A percentile compares a stretch with the other conserved stretches of the same genome.
phyloP scores from a whole-genome alignment of 1,140 invertebrate genomes.

The Tetragnatha versicolor region DNA sequence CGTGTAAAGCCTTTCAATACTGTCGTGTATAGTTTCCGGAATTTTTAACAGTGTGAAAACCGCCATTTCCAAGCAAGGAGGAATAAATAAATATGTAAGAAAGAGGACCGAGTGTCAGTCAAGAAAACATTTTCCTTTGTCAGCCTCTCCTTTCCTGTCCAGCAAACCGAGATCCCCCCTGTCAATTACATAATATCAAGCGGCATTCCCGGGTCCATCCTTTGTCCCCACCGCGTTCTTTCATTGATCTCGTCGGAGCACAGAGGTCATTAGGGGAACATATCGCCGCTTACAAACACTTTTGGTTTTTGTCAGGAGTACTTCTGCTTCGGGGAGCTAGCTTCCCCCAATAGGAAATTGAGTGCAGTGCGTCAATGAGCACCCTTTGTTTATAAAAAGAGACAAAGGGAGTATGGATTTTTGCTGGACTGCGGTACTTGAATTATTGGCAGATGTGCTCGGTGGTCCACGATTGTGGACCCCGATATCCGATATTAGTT shows the following conservation, averaged over 20 bases:
- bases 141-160: slow-evolving; percentile 26
- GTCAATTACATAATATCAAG: slow-evolving; percentile 50
- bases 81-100: slow-evolving; percentile 38
- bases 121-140: slow-evolving; percentile 47
- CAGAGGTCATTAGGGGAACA: slow-evolving; percentile 38
- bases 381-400: slow-evolving; percentile 18
- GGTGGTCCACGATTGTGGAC: too few species aligned
- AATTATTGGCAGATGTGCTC: slow-evolving; percentile 26
- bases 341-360: slow-evolving; percentile 17
- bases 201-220: slow-evolving; percentile 31
- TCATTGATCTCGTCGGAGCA: slow-evolving; percentile 35
- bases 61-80: too few species aligned
- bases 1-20: too few species aligned
- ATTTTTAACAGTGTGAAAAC: too few species aligned
- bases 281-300: slow-evolving; percentile 48
- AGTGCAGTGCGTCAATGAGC: slow-evolving; percentile 22
- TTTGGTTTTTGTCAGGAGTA: slow-evolving; percentile 32
- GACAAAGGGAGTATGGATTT: slow-evolving; percentile 38
- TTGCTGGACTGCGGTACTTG: slow-evolving; percentile 6
- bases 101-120: slow-evolving; percentile 31
- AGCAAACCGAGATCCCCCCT: slow-evolving; percentile 29
- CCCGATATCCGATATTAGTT: too few species aligned
- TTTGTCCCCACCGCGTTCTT: slow-evolving; percentile 31
- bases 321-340: too few species aligned
- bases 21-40: too few species aligned